Base-by-base conservation (phyloP, 2,888 invertebrate genomes). In the Drosophila barbarae region DNA sequence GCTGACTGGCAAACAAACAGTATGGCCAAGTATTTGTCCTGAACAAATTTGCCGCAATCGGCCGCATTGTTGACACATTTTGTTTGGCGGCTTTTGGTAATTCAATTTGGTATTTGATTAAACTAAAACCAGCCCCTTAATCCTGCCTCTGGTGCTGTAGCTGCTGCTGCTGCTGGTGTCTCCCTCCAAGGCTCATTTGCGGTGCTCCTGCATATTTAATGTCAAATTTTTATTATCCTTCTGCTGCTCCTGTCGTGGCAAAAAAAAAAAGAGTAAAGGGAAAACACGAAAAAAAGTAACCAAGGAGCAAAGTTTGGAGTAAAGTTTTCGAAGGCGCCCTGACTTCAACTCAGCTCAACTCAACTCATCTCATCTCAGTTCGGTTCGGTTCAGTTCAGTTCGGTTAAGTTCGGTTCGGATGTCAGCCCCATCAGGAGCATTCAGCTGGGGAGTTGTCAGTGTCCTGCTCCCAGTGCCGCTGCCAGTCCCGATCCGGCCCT, bases 401-500 rank as follows among this genome's bases (percentile, higher is more conserved):
- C 26, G 42, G 65, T 65, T 65, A 46, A 49, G 70, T 69, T 69
- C 61, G 71, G 70, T 83, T 79, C 79, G 84, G 69, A 80, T 79
- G 79, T 80, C 78, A 80, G 77, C 69, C 83, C 80, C 71, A 70
- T 55, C 44, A 67, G 64, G 42, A 69, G 77, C 71, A 69, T 71
- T 49, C 79, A 84, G 72, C 79, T 74, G 63, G 81, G 79, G 82
- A 82, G 83, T 84, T 79, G 84, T 79, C 84, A 79, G 76, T 70
- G 56, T 67, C 56, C 59, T 58, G 54, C 56, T 68, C 59, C 55
- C 58, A 28, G 50, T 63, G 46, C 55, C 52, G 42, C 41, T 53
- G 46, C 50, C 53, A 32, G 52, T 55, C 42, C 67, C 61, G 36
- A 30, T 47, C 36, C 63, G 72, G 38, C 50, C 61, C 58, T 47